A percentile compares a stretch with the other conserved stretches of the same genome.
Conservation (phyloP, 2,888 invertebrate species). For the Halictus quadricinctus region DNA sequence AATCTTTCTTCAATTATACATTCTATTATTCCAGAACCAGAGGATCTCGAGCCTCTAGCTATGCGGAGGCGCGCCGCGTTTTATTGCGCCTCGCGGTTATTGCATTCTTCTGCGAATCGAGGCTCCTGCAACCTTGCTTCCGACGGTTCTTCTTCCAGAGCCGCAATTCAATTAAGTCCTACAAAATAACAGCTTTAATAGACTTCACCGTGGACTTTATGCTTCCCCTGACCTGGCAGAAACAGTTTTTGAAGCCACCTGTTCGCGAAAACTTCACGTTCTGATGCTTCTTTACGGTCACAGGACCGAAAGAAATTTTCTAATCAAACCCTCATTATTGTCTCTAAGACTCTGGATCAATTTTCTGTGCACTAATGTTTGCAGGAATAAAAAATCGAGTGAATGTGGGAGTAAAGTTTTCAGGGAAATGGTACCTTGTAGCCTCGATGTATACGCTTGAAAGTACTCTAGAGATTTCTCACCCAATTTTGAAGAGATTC, state of each 20-base stretch:
- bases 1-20: slow-evolving; percentile 20
- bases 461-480: not conserved
- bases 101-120: not conserved
- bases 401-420: not conserved
- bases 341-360: not conserved
- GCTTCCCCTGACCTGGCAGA: not conserved
- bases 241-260: not conserved
- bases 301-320: too few species aligned
- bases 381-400: not conserved
- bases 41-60: not conserved
- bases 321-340: too few species aligned
- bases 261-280: not conserved
- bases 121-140: not conserved
- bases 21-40: not conserved
- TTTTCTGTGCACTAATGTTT: not conserved
- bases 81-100: not conserved
- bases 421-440: not conserved
- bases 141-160: not conserved
- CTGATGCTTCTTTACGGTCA: too few species aligned
- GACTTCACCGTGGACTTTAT: not conserved
- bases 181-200: not conserved
- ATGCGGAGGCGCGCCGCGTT: not conserved
- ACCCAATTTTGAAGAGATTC: not conserved
- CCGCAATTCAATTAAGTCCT: not conserved
- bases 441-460: not conserved